Base-by-base conservation (phyloP, 2,113 vertebrate species). In the Poicephalus meyeri region DNA sequence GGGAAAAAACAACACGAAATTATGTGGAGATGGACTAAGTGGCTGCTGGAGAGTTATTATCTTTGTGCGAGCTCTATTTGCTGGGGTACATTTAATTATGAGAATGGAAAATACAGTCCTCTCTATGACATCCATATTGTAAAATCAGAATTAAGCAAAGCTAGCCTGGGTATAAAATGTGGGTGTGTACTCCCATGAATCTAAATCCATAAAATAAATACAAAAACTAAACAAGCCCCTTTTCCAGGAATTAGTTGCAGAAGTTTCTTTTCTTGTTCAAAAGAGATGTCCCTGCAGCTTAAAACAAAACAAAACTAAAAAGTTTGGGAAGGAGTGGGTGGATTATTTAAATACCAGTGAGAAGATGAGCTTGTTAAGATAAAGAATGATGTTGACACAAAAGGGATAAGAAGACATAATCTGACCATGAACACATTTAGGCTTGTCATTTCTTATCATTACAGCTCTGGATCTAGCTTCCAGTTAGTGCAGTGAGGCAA, bases 311-410 rank as follows among this genome's bases (percentile, higher is more conserved):
- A 18, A 63, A 35, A 37, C 2, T 16, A 37, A 29, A 56, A 76
- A 56, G 35, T 79, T 90, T 80, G 28, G 39, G 35, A 88, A 69
- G 24, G 60, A 93, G 42, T 76, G 60, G 60, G 77, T 84, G 35
- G 65, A 31, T 92, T 95, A 74, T 68, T 95, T 86, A 68, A 92
- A 92, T 64, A 74, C 42, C 39, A 71, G 39, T 31, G 31, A 92
- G 77, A 91, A 93, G 20, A 42, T 0, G 0, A 89, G 69, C 65
- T 94, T 88, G 39, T 88, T 88, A 94, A 80, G 56, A 69, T 83
- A 95, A 90, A 90, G 72, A 88, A 86, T 47, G 23, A 60, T 86
- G 80, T 55, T 95, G 84, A 91, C 69, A 86, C 5, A 68, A 74
- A 93, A 55, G 25, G 77, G 19, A 46, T 86, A 89, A 94, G 69